Evolutionary conservation across 2,113 vertebrate genomes (phyloP).

Genomic region (Anhinga anhinga): DNA sequence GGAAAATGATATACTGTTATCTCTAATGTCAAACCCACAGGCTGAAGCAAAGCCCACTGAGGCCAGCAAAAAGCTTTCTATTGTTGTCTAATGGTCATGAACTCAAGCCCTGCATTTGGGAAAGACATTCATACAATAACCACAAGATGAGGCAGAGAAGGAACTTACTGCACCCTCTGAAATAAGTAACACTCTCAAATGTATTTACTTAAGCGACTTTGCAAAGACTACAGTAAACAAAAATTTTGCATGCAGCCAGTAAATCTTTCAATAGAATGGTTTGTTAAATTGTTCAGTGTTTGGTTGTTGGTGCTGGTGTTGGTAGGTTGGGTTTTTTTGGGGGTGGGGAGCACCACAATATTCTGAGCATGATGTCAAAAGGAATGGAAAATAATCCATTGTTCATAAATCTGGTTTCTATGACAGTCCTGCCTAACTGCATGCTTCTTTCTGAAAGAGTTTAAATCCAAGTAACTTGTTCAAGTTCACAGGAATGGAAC

Average conservation of each 20-base stretch:
- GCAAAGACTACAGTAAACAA: background rate
- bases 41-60: background rate
- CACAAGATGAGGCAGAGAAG: background rate
- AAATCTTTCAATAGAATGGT: background rate
- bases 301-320: background rate
- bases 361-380: background rate
- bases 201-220: background rate
- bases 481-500: background rate
- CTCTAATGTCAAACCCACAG: background rate
- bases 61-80: background rate
- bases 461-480: background rate
- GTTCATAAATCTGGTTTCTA: background rate
- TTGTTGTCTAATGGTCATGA: background rate
- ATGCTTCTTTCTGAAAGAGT: background rate
- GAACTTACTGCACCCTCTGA: background rate
- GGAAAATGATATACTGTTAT: background rate
- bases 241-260: background rate
- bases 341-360: fast-evolving
- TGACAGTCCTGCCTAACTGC: background rate
- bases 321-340: background rate
- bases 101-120: background rate
- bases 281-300: background rate
- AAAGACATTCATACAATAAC: background rate
- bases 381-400: background rate
- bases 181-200: background rate